Conservation (phyloP, 2,113 vertebrate species). For the Cairina moschata region DNA sequence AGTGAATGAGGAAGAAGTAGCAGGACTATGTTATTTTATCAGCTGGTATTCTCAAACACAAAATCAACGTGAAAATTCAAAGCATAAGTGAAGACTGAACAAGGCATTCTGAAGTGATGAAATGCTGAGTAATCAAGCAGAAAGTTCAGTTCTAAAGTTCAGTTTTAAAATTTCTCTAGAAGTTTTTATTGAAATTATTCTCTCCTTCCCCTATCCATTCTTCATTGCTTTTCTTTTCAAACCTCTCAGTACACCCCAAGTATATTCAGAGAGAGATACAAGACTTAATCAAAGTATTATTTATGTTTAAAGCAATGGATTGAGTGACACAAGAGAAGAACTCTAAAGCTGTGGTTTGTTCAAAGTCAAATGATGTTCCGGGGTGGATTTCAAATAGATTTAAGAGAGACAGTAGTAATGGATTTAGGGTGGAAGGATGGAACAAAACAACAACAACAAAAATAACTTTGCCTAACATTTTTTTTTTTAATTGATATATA, state of each 20-base stretch:
- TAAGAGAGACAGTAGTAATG: not conserved
- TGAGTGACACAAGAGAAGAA: not conserved
- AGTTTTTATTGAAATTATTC: not conserved
- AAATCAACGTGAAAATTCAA: not conserved
- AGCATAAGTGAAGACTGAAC: not conserved
- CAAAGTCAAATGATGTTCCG: not conserved
- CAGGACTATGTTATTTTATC: not conserved
- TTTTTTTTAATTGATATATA: too few species aligned
- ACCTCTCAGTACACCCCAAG: not conserved
- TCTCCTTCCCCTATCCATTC: rapidly evolving
- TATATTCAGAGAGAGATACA: not conserved
- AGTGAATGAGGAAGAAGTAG: not conserved
- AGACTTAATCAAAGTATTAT: not conserved
- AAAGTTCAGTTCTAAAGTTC: not conserved
- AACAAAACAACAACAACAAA: not conserved
- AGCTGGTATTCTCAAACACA: not conserved
- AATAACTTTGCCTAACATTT: not conserved
- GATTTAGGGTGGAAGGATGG: not conserved
- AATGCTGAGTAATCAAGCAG: not conserved
- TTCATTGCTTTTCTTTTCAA: not conserved
- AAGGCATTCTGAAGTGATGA: not conserved
- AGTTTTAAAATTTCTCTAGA: not conserved
- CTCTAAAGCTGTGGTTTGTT: not conserved
- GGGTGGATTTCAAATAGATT: not conserved
- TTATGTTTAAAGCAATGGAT: not conserved